Base-by-base conservation (phyloP, 2,888 invertebrate genomes). In the Rhopalosiphum nymphaeae region DNA sequence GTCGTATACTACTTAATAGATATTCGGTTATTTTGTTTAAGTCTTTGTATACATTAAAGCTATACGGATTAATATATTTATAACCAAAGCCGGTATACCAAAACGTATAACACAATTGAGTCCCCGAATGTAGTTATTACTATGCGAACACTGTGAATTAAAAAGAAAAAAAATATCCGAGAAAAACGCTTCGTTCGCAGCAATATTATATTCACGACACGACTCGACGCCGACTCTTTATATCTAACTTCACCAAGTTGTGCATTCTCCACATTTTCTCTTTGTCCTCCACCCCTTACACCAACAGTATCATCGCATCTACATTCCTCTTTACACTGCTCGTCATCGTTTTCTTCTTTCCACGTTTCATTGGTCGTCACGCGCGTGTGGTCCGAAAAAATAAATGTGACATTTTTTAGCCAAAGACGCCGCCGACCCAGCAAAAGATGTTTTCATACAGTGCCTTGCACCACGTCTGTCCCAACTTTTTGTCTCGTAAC, bases 171-270 rank as follows among this genome's bases (percentile, higher is more conserved):
- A 25, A 78, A 25, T 21, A 36, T 25, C 21, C 21, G 36, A 10
- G 78, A 21, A 78, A 78, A 36, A 78, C 36, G 78, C 36, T 9
- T 78, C 78, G 78, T 36, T 21, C 53, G 16, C 49, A 78, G 57
- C 57, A 89, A 89, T 89, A 89, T 57, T 42, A 89, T 89, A 89
- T 89, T 89, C 89, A 57, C 44, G 29, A 89, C 89, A 57, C 56
- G 89, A 89, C 89, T 89, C 26, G 42, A 16, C 44, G 44, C 89
- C 89, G 89, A 57, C 57, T 89, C 44, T 88, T 89, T 44, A 89
- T 89, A 78, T 78, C 78, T 78, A 78, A 78, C 36, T 21, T 36
- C 36, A 0, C 36, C 78, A 3, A 78, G 36, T 36, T 21, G 78
- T 78, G 78, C 78, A 21, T 78, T 36, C 36, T 78, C 78, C 36